phyloP scores from a whole-genome alignment of 2,888 invertebrate species.

The Agrotis clavis region DNA sequence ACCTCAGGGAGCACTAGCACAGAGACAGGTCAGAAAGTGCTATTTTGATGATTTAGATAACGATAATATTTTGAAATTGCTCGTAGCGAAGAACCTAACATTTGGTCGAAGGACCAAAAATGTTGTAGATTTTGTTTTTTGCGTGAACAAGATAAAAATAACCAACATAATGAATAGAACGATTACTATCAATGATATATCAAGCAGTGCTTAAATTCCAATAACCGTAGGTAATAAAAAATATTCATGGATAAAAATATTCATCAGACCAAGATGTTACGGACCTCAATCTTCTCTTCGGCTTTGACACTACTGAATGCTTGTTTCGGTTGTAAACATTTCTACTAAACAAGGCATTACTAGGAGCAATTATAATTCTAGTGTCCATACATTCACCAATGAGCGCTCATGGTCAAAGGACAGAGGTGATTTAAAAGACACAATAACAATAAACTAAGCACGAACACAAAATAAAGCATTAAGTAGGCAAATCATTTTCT shows the following conservation, averaged over 20 bases:
- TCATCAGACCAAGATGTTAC: background rate
- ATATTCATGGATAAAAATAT: too few relatives aligned
- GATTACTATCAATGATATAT: background rate
- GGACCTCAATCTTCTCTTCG: background rate
- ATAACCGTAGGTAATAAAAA: background rate
- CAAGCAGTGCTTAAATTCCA: background rate
- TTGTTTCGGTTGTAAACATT: background rate
- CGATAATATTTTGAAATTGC: constrained; percentile 15
- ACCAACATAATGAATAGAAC: background rate
- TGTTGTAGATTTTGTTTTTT: background rate
- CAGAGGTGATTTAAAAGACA: constrained; percentile 56
- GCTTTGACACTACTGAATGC: background rate
- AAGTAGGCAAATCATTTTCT: constrained; percentile 58
- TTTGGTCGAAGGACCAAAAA: background rate
- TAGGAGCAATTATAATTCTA: constrained; percentile 13
- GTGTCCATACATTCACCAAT: constrained; percentile 29
- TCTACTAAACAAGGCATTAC: background rate
- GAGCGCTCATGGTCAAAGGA: constrained; percentile 52
- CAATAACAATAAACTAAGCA: constrained; percentile 45
- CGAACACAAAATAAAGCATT: constrained; percentile 48
- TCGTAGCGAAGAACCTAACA: background rate
- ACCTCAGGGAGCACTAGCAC: constrained; percentile 76
- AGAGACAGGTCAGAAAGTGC: constrained; percentile 51
- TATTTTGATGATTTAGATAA: constrained; percentile 47
- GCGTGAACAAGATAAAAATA: background rate